These are phyloP conservation scores for Halcyon malimbica DNA, from an alignment of 2,113 vertebrate species.

Conservation along the genomic window DNA sequence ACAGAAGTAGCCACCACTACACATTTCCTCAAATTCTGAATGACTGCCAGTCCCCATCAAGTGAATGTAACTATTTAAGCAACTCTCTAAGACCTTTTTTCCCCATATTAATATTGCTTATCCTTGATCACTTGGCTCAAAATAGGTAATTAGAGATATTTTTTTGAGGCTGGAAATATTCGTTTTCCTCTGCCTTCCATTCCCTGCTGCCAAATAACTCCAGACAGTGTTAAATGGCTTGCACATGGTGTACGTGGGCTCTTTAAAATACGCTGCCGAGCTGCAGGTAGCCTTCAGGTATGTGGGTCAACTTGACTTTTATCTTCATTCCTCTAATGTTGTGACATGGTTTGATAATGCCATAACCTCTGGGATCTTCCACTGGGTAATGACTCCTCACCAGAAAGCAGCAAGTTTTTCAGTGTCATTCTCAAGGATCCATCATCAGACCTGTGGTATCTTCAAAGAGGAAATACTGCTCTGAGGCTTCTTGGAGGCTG, in stretches of 20 bases:
- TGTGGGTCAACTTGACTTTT: background rate
- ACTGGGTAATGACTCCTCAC: background rate
- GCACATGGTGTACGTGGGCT: fast-evolving
- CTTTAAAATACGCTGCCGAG: background rate
- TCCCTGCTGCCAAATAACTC: background rate
- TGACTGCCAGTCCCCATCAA: background rate
- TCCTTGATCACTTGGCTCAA: background rate
- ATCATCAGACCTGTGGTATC: fast-evolving
- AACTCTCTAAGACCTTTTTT: background rate
- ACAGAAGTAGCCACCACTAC: background rate
- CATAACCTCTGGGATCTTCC: background rate
- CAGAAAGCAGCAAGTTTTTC: background rate
- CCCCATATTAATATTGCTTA: background rate
- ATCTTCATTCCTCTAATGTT: background rate
- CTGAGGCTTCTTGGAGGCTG: background rate
- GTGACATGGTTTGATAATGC: background rate
- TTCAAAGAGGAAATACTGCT: background rate
- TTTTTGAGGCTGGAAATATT: background rate
- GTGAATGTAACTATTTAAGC: background rate
- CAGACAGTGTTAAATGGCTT: background rate
- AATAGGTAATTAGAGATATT: background rate
- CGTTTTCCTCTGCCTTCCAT: background rate
- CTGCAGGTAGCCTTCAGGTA: background rate
- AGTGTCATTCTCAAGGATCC: background rate
- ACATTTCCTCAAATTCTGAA: background rate